These are phyloP conservation scores for Dastarcus helophoroides DNA, from an alignment of 2,888 invertebrate genomes.

Conservation along the genomic window DNA sequence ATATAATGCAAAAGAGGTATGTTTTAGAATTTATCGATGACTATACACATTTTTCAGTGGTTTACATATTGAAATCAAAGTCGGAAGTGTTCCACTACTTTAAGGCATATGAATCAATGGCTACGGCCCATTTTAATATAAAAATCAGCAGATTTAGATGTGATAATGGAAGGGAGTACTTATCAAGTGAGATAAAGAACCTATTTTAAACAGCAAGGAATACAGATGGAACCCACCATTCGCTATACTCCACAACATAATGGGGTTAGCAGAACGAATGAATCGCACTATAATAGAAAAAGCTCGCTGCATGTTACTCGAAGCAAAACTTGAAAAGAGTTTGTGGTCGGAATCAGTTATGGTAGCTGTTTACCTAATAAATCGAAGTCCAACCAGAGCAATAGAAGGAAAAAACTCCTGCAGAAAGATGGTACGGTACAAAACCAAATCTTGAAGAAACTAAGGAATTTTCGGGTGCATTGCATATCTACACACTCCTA, in stretches of 20 bases:
- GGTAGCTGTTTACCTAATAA: conserved; percentile 25
- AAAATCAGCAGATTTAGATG: conserved; percentile 10
- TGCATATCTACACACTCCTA: conserved; percentile 8
- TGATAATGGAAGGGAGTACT: conserved; percentile 25
- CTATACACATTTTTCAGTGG: conserved; percentile 25
- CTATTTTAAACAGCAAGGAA: conserved; percentile 15
- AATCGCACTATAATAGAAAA: conserved; percentile 30
- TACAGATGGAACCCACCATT: conserved; percentile 23
- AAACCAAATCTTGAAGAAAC: conserved; percentile 24
- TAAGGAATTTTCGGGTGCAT: conserved; percentile 23
- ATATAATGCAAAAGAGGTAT: conserved; percentile 21
- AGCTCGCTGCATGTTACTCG: conserved; percentile 23
- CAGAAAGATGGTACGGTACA: conserved; percentile 25
- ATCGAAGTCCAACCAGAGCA: conserved; percentile 25
- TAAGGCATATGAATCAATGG: conserved; percentile 21
- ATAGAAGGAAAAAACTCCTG: conserved; percentile 26
- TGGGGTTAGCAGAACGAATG: no score
- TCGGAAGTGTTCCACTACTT: conserved; percentile 7
- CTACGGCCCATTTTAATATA: conserved; percentile 8
- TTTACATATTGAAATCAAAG: conserved; percentile 15
- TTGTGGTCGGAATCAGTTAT: conserved; percentile 30
- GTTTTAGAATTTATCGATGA: conserved; percentile 26
- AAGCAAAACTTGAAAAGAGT: conserved; percentile 21
- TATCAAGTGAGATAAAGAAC: conserved; percentile 22
- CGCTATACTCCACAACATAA: conserved; percentile 15